A percentile compares a stretch with the other conserved stretches of the same genome.
phyloP scores from a whole-genome alignment of 2,888 invertebrate species.

The Dromius quadrimaculatus region DNA sequence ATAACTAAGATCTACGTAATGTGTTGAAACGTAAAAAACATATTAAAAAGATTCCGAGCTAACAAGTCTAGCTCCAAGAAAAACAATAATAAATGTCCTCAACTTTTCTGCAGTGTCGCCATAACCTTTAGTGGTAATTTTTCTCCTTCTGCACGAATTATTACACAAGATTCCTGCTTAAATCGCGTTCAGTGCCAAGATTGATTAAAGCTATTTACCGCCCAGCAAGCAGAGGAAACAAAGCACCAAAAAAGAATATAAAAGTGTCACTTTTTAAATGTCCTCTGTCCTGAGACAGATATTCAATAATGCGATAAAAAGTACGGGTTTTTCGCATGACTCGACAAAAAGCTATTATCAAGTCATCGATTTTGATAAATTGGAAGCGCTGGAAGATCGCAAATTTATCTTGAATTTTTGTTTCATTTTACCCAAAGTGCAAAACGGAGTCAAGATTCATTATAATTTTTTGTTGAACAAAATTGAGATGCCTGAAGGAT shows the following conservation, averaged over 20 bases:
- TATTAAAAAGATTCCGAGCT: too few relatives aligned
- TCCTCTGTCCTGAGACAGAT: conserved; percentile 33
- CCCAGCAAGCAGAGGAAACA: conserved; percentile 12
- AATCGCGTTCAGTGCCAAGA: conserved; percentile 26
- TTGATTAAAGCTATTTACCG: conserved; percentile 46
- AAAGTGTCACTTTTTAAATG: conserved; percentile 44
- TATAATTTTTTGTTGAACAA: too few relatives aligned
- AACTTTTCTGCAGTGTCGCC: too few relatives aligned
- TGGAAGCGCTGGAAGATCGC: conserved; percentile 31
- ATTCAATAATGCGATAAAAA: conserved; percentile 45
- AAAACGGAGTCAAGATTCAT: too few relatives aligned
- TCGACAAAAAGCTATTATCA: conserved; percentile 45
- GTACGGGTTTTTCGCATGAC: background rate
- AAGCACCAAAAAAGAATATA: conserved; percentile 36
- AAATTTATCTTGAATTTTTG: too few relatives aligned
- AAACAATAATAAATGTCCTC: too few relatives aligned
- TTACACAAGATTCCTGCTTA: conserved; percentile 16
- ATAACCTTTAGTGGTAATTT: too few relatives aligned
- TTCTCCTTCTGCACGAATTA: conserved; percentile 9
- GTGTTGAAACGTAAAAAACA: too few relatives aligned
- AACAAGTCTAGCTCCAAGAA: too few relatives aligned
- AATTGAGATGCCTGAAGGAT: too few relatives aligned
- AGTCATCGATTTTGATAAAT: conserved; percentile 49
- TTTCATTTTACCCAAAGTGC: too few relatives aligned
- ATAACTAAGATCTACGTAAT: too few relatives aligned